Evolutionary conservation across 2,888 invertebrate species (phyloP), one percentile per base, ranked within the genome.

Genomic region (Troglohyphantes excavatus): DNA sequence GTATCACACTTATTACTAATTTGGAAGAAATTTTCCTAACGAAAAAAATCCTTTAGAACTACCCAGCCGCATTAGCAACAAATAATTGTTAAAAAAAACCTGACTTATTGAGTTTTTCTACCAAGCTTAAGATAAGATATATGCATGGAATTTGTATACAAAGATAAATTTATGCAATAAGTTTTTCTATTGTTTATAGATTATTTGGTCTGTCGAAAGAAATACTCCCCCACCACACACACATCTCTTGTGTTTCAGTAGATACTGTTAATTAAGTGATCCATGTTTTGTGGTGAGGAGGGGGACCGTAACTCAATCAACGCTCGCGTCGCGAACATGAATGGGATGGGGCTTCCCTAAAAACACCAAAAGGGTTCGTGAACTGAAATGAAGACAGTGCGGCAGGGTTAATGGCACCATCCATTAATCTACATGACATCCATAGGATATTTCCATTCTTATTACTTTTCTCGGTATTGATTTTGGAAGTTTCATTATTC

Each of bases 241-340:
- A 21, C 9, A 2, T 27, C 43, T 26, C 43, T 19, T 46, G 43
- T 85, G 75, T 76, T 76, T 85, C 76, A 75, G 68, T 43, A 70
- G 13, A 19, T 72, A 27, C 27, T 59, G 70, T 78, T 86, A 86
- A 86, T 86, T 86, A 86, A 78, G 43, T 26, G 86, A 70, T 63
- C 39, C 78, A 59, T 78, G 86, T 86, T 78, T 78, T 68, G 27
- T 59, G 67, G 46, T 27, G 59, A 39, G 65, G 59, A 46, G 76
- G 85, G 53, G 75, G 85, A 43, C 43, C 72, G 53, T 86, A 86
- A 86, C 78, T 86, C 78, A 86, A 86, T 86, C 86, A 86, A 59
- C 61, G 70, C 19, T 26, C 27, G 61, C 26, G 46, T 29, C 27
- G 67, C 23, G 39, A 27, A 11, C 23, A 11, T 27, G 53, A 39